phyloP scores from a whole-genome alignment of 2,113 vertebrate genomes.

The Zosterops hypoxanthus region DNA sequence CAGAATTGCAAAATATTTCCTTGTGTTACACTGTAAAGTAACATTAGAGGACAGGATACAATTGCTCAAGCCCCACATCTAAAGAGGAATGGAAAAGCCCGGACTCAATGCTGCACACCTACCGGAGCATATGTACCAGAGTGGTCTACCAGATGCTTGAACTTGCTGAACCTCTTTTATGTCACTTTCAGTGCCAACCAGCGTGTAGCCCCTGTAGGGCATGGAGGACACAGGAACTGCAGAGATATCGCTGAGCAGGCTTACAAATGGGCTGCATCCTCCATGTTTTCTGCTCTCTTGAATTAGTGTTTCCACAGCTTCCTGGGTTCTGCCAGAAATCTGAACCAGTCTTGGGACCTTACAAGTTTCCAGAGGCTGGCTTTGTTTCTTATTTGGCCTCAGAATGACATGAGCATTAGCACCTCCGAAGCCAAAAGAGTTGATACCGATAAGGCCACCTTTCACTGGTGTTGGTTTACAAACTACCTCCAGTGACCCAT shows the following conservation, averaged over 20 bases:
- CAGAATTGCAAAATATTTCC: background rate
- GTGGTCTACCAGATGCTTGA: constrained; percentile 73
- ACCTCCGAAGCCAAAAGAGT: constrained; percentile 96
- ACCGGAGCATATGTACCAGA: constrained; percentile 98
- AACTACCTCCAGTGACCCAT: constrained; percentile 84
- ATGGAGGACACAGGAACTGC: constrained; percentile 72
- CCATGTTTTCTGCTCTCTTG: constrained; percentile 72
- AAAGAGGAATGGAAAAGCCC: background rate
- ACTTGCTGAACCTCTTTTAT: constrained; percentile 80
- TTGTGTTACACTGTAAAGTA: background rate
- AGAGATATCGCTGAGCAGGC: constrained; percentile 85
- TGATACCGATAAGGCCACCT: constrained; percentile 87
- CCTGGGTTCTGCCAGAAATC: constrained; percentile 86
- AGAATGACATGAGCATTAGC: constrained; percentile 93
- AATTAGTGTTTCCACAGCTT: constrained; percentile 80
- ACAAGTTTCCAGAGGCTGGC: background rate
- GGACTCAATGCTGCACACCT: background rate
- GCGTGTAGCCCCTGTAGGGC: constrained; percentile 86
- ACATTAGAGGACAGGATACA: background rate
- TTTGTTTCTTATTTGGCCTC: constrained; percentile 70
- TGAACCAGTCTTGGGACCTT: constrained; percentile 77
- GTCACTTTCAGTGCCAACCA: constrained; percentile 78
- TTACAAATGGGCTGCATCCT: constrained; percentile 75
- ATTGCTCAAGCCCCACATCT: background rate
- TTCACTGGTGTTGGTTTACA: constrained; percentile 81